phyloP scores from a whole-genome alignment of 23 tunicate genomes.

The Pegea sp. region DNA sequence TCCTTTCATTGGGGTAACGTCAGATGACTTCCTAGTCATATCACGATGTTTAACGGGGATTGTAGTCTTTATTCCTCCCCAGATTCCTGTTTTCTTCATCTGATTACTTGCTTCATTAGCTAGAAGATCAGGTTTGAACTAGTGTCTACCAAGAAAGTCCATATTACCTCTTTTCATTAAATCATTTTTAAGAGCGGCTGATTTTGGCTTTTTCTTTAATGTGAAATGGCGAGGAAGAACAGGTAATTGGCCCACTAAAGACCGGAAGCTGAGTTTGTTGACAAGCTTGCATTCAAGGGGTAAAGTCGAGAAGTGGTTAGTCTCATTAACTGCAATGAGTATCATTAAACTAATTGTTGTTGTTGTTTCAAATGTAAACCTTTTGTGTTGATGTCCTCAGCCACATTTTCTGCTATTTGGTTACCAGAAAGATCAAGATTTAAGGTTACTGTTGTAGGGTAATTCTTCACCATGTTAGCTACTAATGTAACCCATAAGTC shows the following conservation, averaged over 20 bases:
- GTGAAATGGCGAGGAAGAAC: constrained; percentile 56
- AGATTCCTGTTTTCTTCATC: constrained; percentile 25
- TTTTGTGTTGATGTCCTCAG: constrained; percentile 52
- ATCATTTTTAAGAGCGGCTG: constrained; percentile 65
- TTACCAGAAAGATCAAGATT: constrained; percentile 38
- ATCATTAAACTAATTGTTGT: neutral
- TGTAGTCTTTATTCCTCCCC: constrained; percentile 27
- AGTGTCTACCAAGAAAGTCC: no score
- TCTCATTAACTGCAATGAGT: constrained; percentile 23
- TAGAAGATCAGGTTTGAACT: neutral
- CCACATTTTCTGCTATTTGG: constrained; percentile 56
- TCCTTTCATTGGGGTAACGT: constrained; percentile 26
- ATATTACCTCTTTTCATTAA: constrained; percentile 53
- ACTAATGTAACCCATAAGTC: constrained; percentile 76
- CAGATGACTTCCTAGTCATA: constrained; percentile 56
- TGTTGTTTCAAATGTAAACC: constrained; percentile 6
- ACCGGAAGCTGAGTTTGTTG: constrained; percentile 46
- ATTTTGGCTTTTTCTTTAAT: constrained; percentile 64
- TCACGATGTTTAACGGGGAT: constrained; percentile 74
- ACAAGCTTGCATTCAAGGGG: constrained; percentile 81
- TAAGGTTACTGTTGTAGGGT: constrained; percentile 42
- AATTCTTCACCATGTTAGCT: constrained; percentile 53
- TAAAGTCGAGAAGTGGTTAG: constrained; percentile 39
- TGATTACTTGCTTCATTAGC: constrained; percentile 65
- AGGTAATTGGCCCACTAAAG: constrained; percentile 54